Conservation (phyloP, 2,888 invertebrate species). For the Erebia aethiops region DNA sequence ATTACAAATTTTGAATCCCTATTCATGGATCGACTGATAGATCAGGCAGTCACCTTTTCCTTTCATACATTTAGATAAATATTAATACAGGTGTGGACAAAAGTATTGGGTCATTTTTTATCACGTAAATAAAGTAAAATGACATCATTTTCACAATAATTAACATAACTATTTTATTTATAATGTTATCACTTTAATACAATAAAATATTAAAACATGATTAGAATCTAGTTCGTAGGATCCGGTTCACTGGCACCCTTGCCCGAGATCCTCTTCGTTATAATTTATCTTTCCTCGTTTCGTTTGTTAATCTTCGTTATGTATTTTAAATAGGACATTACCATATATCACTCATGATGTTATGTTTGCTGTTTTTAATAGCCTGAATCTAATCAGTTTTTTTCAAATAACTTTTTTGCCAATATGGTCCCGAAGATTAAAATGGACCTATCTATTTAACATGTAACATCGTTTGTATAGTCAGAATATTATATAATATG, state of each 20-base stretch:
- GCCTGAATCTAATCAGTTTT: neutral
- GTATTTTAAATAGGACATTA: slow-evolving; percentile 30
- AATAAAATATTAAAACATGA: slow-evolving; percentile 21
- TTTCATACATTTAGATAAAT: too few relatives aligned
- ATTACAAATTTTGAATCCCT: too few relatives aligned
- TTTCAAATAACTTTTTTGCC: neutral
- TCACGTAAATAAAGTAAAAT: neutral
- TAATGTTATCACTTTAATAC: neutral
- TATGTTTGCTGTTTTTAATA: slow-evolving; percentile 17
- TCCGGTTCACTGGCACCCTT: slow-evolving; percentile 38
- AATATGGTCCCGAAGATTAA: neutral
- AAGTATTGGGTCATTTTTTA: neutral
- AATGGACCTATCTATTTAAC: too few relatives aligned
- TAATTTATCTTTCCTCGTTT: slow-evolving; percentile 26
- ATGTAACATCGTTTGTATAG: too few relatives aligned
- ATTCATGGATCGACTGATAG: too few relatives aligned
- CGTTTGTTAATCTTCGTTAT: slow-evolving; percentile 25
- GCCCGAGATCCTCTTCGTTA: slow-evolving; percentile 24
- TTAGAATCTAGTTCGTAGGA: slow-evolving; percentile 31
- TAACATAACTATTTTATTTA: neutral
- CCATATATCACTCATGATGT: slow-evolving; percentile 31
- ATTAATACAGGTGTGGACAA: neutral
- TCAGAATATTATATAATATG: neutral
- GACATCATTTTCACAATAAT: slow-evolving; percentile 12
- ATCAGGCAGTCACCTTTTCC: too few relatives aligned